These are phyloP conservation scores for Sarotherodon lohbergeri DNA, from an alignment of 2,113 vertebrate genomes.

Conservation along the genomic window DNA sequence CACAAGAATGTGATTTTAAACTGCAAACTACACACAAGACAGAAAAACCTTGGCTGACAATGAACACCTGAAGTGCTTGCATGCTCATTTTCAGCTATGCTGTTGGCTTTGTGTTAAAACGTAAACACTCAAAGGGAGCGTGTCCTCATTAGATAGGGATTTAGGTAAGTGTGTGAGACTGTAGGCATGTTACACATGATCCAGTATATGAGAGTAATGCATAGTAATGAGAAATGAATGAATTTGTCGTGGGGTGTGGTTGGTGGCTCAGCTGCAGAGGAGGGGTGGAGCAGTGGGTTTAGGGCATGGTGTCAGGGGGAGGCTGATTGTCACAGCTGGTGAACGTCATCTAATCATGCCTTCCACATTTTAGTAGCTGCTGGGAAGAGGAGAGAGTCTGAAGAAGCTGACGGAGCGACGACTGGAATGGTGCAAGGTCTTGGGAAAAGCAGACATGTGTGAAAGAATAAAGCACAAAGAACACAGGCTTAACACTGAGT, in stretches of 20 bases:
- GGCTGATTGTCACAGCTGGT: not conserved
- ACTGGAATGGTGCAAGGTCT: not conserved
- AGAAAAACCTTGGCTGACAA: not conserved
- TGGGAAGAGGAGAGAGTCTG: not conserved
- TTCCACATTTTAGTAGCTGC: not conserved
- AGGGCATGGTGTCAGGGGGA: not conserved
- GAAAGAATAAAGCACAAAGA: not conserved
- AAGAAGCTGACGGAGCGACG: not conserved
- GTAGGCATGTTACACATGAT: not conserved
- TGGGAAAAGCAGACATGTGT: not conserved
- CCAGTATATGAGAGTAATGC: not conserved
- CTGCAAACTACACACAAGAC: not conserved
- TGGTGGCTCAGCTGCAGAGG: not conserved
- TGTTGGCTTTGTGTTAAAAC: not conserved
- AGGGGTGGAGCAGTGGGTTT: not conserved
- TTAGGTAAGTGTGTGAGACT: not conserved
- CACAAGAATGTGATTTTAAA: not conserved
- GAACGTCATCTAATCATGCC: not conserved
- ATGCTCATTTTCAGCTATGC: rapidly evolving
- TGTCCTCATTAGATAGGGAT: not conserved
- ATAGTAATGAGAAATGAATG: not conserved
- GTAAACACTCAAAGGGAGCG: not conserved
- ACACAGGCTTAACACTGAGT: not conserved
- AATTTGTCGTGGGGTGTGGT: not conserved
- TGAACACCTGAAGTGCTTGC: not conserved